phyloP scores from a whole-genome alignment of 2,797 vertebrate genomes.

The Garrulus glandarius region DNA sequence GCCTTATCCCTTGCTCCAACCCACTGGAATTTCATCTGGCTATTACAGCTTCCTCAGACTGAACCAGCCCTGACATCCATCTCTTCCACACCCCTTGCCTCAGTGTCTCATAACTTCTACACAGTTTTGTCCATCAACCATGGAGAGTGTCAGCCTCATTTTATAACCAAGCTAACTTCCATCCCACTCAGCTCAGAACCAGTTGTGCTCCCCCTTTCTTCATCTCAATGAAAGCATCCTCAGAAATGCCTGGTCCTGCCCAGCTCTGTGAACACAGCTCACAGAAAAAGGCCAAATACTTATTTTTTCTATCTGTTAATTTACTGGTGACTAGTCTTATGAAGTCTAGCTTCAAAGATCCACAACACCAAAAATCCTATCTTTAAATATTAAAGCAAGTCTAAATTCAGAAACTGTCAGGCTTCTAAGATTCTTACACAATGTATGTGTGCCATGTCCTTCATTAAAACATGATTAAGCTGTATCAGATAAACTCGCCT shows the following conservation, averaged over 20 bases:
- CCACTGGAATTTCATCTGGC: background rate
- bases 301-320: background rate
- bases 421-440: background rate
- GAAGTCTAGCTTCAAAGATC: background rate
- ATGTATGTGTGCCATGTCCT: background rate
- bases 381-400: conserved; percentile 8
- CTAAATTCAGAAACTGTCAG: conserved; percentile 13
- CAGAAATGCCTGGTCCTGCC: background rate
- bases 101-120: background rate
- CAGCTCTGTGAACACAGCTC: background rate
- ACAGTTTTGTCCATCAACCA: background rate
- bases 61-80: background rate
- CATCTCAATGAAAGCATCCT: background rate
- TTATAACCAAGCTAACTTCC: background rate
- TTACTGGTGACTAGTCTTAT: background rate
- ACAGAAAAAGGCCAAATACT: background rate
- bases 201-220: rapidly evolving
- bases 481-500: background rate
- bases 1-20: background rate
- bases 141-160: background rate
- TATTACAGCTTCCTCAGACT: background rate
- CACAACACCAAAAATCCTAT: background rate
- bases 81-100: background rate
- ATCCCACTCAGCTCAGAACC: background rate
- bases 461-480: background rate